Conservation (phyloP, 2,113 vertebrate genomes). For the Chloebia gouldiae region DNA sequence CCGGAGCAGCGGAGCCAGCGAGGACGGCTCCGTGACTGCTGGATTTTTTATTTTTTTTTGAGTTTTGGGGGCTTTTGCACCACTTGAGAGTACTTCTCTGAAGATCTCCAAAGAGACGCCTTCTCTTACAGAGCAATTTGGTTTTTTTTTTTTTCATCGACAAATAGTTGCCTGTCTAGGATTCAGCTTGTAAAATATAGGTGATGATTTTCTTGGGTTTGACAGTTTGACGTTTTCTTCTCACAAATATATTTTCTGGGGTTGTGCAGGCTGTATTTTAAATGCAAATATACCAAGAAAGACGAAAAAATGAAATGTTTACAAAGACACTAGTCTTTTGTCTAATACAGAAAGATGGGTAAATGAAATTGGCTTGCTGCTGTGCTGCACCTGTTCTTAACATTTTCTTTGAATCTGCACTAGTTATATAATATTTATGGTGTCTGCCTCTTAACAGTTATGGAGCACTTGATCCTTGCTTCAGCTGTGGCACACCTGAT, state of each 20-base stretch:
- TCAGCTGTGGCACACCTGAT: neutral
- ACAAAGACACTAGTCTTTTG: neutral
- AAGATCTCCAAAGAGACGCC: neutral
- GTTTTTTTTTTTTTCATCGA: neutral
- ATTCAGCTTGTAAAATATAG: neutral
- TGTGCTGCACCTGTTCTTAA: slow-evolving; percentile 17
- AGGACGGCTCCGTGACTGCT: too few species aligned
- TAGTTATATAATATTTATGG: neutral
- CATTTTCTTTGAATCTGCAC: neutral
- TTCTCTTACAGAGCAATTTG: neutral
- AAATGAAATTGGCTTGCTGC: neutral
- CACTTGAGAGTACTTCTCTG: neutral
- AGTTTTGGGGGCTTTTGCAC: neutral
- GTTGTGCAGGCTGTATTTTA: neutral
- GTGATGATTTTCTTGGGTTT: neutral
- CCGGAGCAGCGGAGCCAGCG: too few species aligned
- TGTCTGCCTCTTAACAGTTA: neutral
- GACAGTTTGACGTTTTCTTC: neutral
- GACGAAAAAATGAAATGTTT: neutral
- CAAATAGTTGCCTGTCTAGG: neutral
- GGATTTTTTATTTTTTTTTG: neutral
- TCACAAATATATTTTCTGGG: neutral
- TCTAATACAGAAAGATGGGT: neutral
- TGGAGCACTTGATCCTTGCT: neutral
- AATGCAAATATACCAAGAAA: neutral